Evolutionary conservation across 2,888 invertebrate species (phyloP), one percentile per base, ranked within the genome.

Genomic region (Leucozona laternaria): DNA sequence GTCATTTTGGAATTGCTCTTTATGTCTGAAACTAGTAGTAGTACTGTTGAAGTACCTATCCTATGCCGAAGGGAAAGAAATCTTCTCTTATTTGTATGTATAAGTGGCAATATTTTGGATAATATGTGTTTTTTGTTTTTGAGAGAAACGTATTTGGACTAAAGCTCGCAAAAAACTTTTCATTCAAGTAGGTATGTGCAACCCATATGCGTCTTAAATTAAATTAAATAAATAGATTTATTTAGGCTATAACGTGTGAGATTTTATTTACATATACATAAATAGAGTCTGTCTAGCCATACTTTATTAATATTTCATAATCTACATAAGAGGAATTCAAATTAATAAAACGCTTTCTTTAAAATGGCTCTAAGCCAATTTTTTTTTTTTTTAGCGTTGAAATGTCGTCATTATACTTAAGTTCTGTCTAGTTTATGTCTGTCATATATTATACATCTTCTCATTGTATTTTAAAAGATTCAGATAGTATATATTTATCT

Each of bases 331-430:
- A 25, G 43, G 43, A 62, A 62, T 43, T 25, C 25, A 43, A 43
- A 43, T 62, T 62, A 62, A 62, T 62, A 62, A 62, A 62, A 40
- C 43, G 62, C n/a, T 43, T 62, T 40, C 5, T 43, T 58, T n/a
- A n/a, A 62, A 62, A 43, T 62, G 62, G 62, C 62, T 25, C 43
- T 25, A 11, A 28, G 62, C 62, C 62, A 62, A 43, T 11, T 25
- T 58, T 34, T 17, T 15, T 62, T 17, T 6, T 25, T 25, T 13
- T 13, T n/a, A n/a, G 58, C 20, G 58, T 37, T n/a, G 25, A 43
- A 40, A 62, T 43, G 25, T 43, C 25, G 62, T 43, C 40, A 62
- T 43, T 43, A 43, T 40, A 40, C 25, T 62, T 43, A 25, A 43
- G 28, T 28, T 62, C 17, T 5, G 43, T 62, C 43, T 62, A 62